Conservation (phyloP, 2,113 vertebrate genomes). For the Pachycephala philippinensis region DNA sequence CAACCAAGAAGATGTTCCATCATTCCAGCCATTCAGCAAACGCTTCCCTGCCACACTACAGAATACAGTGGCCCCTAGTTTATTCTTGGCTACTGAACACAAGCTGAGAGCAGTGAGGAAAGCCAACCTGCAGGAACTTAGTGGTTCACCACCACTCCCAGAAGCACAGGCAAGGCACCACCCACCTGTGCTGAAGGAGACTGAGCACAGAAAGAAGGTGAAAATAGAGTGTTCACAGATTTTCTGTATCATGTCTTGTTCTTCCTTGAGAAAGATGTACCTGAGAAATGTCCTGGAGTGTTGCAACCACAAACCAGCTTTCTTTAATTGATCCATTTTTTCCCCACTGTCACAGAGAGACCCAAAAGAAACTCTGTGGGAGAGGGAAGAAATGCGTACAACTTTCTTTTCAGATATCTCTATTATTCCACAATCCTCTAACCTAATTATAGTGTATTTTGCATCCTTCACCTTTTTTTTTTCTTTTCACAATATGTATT, state of each 20-base stretch:
- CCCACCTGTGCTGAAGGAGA: background rate
- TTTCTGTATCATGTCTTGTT: background rate
- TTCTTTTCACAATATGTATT: background rate
- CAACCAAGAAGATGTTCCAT: background rate
- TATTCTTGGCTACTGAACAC: background rate
- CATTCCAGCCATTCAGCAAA: background rate
- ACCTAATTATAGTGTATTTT: background rate
- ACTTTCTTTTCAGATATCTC: background rate
- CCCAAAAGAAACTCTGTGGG: background rate
- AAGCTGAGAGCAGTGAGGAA: background rate
- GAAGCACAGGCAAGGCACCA: background rate
- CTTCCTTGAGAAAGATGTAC: background rate
- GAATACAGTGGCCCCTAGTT: background rate
- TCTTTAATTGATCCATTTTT: background rate
- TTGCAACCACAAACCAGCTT: background rate
- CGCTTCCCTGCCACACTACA: background rate
- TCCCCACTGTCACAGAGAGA: background rate
- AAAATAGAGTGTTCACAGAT: background rate
- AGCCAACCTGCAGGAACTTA: background rate
- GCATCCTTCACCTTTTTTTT: background rate
- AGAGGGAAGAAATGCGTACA: background rate
- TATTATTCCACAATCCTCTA: background rate
- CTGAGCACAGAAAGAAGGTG: background rate
- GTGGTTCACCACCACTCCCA: background rate
- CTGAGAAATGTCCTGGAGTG: background rate